These are phyloP conservation scores for Erythrocercus mccallii DNA, from an alignment of 2,113 vertebrate species.

Conservation along the genomic window DNA sequence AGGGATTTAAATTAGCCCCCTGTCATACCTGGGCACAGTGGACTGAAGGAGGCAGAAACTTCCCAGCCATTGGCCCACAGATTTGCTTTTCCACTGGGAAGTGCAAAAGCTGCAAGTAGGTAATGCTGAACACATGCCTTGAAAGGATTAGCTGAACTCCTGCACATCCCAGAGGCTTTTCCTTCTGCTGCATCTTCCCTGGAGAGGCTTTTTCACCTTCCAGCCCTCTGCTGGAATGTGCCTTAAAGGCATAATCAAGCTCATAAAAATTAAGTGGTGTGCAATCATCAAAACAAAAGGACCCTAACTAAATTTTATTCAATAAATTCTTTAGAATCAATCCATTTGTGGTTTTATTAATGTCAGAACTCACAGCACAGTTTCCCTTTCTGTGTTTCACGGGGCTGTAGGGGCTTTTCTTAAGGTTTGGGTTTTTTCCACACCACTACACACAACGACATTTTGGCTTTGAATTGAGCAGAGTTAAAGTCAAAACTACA, in stretches of 20 bases:
- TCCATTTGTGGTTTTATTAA: conserved; percentile 28
- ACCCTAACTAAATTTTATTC: conserved; percentile 31
- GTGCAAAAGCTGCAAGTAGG: background rate
- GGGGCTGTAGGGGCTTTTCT: background rate
- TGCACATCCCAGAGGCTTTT: conserved; percentile 39
- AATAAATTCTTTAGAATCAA: conserved; percentile 46
- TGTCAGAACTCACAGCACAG: conserved; percentile 3
- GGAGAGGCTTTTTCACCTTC: conserved; percentile 45
- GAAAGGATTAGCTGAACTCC: conserved; percentile 36
- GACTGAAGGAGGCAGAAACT: background rate
- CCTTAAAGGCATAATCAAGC: conserved; percentile 40
- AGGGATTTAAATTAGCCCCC: background rate
- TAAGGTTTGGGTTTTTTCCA: background rate
- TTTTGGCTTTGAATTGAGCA: conserved; percentile 1
- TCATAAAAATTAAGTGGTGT: conserved; percentile 58
- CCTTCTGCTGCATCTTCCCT: conserved; percentile 27
- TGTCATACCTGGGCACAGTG: background rate
- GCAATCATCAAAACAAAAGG: background rate
- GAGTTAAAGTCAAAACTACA: background rate
- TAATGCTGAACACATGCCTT: background rate
- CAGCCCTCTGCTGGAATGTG: conserved; percentile 38
- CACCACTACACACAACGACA: background rate
- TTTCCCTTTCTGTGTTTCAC: background rate
- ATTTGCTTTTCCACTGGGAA: background rate
- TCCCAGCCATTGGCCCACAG: background rate